Conservation (phyloP, 2,797 vertebrate species). For the Pitangus sulphuratus region DNA sequence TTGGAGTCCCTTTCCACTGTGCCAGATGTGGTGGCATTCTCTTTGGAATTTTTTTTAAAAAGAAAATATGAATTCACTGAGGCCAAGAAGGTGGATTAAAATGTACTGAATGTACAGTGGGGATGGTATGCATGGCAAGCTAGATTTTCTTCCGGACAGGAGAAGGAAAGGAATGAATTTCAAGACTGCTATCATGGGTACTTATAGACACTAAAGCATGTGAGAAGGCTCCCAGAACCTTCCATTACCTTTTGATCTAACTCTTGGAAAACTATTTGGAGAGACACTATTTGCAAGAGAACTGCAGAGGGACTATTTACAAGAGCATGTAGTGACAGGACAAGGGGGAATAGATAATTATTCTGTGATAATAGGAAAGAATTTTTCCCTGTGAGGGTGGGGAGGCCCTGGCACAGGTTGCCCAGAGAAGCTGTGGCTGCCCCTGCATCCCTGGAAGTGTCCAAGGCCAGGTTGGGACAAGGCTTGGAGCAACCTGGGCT, state of each 20-base stretch:
- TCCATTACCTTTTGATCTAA: neutral
- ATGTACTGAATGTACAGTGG: neutral
- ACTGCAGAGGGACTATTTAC: neutral
- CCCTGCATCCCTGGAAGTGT: neutral
- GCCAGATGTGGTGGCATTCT: neutral
- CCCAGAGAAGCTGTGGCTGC: neutral
- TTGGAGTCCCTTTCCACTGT: neutral
- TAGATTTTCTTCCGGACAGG: neutral
- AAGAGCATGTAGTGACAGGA: neutral
- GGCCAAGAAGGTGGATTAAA: neutral
- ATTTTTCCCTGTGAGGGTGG: neutral
- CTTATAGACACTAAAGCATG: neutral
- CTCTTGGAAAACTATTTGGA: neutral
- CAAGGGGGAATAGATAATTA: neutral
- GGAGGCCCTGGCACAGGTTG: accelerated
- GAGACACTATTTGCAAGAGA: neutral
- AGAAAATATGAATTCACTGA: neutral
- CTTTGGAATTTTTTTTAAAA: neutral
- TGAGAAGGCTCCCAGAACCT: neutral
- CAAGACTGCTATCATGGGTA: neutral
- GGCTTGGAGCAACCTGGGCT: accelerated
- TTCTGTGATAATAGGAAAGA: neutral
- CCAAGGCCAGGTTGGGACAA: accelerated
- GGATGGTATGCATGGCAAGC: neutral
- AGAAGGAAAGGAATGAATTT: neutral